These are phyloP conservation scores for Pristionchus fissidentatus DNA, from an alignment of 2,888 invertebrate genomes.

Conservation along the genomic window DNA sequence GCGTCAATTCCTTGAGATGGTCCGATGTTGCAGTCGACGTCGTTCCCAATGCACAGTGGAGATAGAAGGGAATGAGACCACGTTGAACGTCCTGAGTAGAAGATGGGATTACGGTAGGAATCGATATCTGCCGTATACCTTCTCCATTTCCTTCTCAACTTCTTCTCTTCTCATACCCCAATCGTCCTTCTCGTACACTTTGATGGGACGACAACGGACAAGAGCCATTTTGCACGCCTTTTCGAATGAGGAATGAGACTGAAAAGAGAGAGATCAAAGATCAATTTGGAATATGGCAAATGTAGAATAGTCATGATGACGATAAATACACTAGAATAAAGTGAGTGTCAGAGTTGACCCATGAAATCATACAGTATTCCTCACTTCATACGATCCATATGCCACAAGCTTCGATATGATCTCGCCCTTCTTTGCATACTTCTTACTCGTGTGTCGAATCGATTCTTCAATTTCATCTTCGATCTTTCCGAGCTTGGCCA, in stretches of 20 bases:
- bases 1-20: slow-evolving; percentile 89
- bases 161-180: slow-evolving; percentile 87
- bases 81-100: slow-evolving; percentile 84
- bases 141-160: slow-evolving; percentile 79
- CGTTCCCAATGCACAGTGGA: slow-evolving; percentile 90
- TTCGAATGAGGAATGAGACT: slow-evolving; percentile 92
- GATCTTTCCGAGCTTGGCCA: neutral
- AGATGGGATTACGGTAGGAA: neutral
- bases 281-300: neutral
- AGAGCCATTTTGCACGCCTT: slow-evolving; percentile 92
- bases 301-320: neutral
- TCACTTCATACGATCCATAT: slow-evolving; percentile 91
- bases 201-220: slow-evolving; percentile 90
- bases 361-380: neutral
- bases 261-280: slow-evolving; percentile 6
- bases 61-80: slow-evolving; percentile 94
- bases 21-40: slow-evolving; percentile 97
- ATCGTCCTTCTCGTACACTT: slow-evolving; percentile 83
- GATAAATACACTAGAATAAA: neutral
- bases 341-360: too few species aligned
- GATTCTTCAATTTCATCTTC: neutral
- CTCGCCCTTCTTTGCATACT: slow-evolving; percentile 79
- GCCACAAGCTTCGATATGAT: slow-evolving; percentile 92
- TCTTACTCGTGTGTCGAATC: neutral
- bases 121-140: slow-evolving; percentile 80